These are phyloP conservation scores for Actinernus sp. DNA, from an alignment of 92 coral and sea anemone genomes.

Conservation along the genomic window DNA sequence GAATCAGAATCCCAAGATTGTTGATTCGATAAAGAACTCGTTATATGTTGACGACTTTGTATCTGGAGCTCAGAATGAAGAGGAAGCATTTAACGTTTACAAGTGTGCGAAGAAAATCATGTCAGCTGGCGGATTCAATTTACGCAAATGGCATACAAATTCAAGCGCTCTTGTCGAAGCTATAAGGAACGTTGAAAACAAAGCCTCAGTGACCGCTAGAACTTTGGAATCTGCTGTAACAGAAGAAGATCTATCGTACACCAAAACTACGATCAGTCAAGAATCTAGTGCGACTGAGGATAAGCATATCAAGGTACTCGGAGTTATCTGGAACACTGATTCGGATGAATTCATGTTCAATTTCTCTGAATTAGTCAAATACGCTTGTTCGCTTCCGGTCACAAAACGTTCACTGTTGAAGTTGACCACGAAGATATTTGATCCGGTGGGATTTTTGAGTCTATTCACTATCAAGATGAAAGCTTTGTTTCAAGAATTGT, in stretches of 20 bases:
- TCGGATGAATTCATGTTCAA: constrained; percentile 50
- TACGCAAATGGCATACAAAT: constrained; percentile 11
- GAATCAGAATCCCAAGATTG: constrained; percentile 22
- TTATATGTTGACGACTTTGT: constrained; percentile 50
- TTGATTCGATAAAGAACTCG: constrained; percentile 16
- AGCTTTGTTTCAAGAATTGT: constrained; percentile 64
- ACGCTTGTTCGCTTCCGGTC: constrained; percentile 58
- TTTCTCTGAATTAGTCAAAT: constrained; percentile 24
- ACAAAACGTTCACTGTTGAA: constrained; percentile 69
- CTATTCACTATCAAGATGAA: constrained; percentile 61
- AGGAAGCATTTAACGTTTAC: background rate
- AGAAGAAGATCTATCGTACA: too few species aligned
- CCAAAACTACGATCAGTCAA: too few species aligned
- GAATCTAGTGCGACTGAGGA: background rate
- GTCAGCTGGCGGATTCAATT: constrained; percentile 12
- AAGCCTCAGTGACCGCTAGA: too few species aligned
- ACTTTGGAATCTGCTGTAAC: constrained; percentile 4
- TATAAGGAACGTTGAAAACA: constrained; percentile 2
- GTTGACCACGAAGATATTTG: constrained; percentile 66
- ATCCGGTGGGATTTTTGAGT: constrained; percentile 65
- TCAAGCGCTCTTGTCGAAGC: background rate
- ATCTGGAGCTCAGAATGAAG: constrained; percentile 15
- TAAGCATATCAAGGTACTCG: constrained; percentile 52
- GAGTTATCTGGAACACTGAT: constrained; percentile 59
- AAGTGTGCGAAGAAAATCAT: constrained; percentile 6